Base-by-base conservation (phyloP, 2,113 vertebrate species). In the Echinops telfairi region DNA sequence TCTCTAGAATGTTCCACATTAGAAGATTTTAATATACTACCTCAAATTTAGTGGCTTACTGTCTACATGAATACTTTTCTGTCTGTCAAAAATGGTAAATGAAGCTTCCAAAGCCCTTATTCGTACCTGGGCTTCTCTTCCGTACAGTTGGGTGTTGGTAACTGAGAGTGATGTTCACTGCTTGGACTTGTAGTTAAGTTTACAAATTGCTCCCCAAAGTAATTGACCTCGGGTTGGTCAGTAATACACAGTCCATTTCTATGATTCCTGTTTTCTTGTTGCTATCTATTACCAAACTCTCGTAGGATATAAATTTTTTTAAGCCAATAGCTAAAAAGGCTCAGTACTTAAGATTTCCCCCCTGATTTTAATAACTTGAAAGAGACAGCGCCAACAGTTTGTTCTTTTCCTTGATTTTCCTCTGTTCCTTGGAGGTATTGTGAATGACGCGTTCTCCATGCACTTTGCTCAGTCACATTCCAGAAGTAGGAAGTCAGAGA, bases 321-420 rank as follows among this genome's bases (percentile, higher is more conserved):
- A 40, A 94, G 33, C 92, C 17, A 36, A 23, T 79, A 12, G 89
- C n/a, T 6, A 27, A 62, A 27, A 62, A 20, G 22, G 57, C 33
- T 89, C 31, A 68, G 12, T 77, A 71, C 20, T 47, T 40, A 43
- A 15, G 33, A 66, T 64, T 47, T n/a, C 60, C 70, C 89, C 93
- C 77, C 70, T 70, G 33, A 33, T 77, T 93, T 92, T 87, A 89
- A 29, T 70, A 73, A 78, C 36, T 91, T 86, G 58, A 83, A 78
- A 31, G 76, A 77, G 70, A 73, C 38, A 68, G 86, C 22, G 23
- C 12, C 64, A 29, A 5, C 6, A 47, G 22, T 58, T 62, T 84
- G 40, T 80, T 12, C 76, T 95, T 86, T 89, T 33, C 76, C 70
- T 83, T 33, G 78, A 57, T 80, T 83, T 64, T 77, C 78, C 68